Evolutionary conservation across 2,888 invertebrate species (phyloP), one percentile per base, ranked within the genome.

Genomic region (Eupeodes latifasciatus): DNA sequence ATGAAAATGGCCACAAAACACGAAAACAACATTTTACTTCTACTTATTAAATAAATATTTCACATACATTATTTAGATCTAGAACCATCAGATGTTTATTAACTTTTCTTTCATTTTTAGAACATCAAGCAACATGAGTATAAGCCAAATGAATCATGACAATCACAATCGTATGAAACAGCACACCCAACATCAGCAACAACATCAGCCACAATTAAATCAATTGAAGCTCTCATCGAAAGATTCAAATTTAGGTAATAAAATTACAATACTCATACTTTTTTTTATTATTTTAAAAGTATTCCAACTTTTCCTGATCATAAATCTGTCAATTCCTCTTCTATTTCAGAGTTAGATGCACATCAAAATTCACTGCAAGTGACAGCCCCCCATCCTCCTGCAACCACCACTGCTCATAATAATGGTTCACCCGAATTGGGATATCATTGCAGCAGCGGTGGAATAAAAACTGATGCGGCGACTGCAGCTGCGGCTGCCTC

Each of bases 121-220:
- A 62, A 85, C 90, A 84, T 80, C 90, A n/a, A 89, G 90, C 79
- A 89, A 90, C 78, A 90, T 92, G 91, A 92, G 91, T 59, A 92
- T 93, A 91, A 91, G 91, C 87, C 92, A 91, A 85, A 92, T 93
- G 91, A 93, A 92, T 89, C 93, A 93, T 76, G 93, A 93, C 62
- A 93, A 91, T 71, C 93, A 93, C 85, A 91, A 91, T 64, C 91
- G 93, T 87, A 91, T 93, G 90, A 93, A 93, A 77, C 93, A 92
- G 14, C 91, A 87, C 19, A 87, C 89, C 36, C 90, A 90, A 44
- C 90, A 90, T 34, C 91, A 90, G 14, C 90, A 89, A 34, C 90
- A 78, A 12, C 88, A 89, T 10, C 89, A 89, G 9, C 81, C 74
- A 62, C 87, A 89, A 51, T 55, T 85, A 40, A 81, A 89, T 67